Conservation (phyloP, 2,113 vertebrate genomes). For the Chloebia gouldiae region DNA sequence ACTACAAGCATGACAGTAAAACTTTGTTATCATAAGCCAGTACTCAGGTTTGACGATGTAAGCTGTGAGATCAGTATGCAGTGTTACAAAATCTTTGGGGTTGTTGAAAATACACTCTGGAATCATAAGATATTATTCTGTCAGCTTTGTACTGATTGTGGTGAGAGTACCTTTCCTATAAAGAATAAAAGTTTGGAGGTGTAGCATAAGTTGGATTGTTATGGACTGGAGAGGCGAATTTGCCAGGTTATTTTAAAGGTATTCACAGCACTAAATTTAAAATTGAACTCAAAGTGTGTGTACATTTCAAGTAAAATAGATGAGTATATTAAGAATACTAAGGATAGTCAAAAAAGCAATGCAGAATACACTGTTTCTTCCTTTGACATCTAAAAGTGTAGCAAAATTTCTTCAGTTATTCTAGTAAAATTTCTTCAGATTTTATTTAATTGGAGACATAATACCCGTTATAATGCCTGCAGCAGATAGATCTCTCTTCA, state of each 20-base stretch:
- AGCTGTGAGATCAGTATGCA: background rate
- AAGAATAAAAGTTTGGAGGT: background rate
- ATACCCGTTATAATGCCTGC: background rate
- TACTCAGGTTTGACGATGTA: background rate
- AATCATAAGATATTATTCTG: background rate
- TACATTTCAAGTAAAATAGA: background rate
- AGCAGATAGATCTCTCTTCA: background rate
- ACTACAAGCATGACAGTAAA: background rate
- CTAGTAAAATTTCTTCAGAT: background rate
- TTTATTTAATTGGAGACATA: background rate
- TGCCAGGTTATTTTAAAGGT: background rate
- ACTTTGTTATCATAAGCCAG: background rate
- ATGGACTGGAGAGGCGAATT: rapidly evolving
- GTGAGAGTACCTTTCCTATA: background rate
- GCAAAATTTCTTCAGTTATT: background rate
- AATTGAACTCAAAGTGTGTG: background rate
- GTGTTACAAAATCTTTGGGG: background rate
- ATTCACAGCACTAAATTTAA: background rate
- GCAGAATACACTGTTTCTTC: background rate
- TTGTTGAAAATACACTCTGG: background rate
- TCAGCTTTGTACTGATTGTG: background rate
- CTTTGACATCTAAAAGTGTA: background rate
- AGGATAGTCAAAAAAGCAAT: background rate
- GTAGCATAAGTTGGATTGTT: background rate
- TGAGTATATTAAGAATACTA: background rate